phyloP scores from a whole-genome alignment of 1,140 invertebrate genomes.

The Grapholita molesta region DNA sequence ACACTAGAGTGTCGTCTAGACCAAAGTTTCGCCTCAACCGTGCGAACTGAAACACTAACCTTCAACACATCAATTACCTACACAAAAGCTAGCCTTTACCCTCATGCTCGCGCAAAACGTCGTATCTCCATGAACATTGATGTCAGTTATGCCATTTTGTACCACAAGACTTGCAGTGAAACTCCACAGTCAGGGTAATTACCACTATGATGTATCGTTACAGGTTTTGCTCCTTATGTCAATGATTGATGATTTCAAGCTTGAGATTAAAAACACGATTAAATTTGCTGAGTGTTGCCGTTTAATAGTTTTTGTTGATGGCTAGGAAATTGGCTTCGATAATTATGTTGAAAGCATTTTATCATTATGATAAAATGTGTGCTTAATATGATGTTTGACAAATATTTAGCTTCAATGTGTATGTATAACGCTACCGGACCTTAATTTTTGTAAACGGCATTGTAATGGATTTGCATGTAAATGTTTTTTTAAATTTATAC shows the following conservation, averaged over 20 bases:
- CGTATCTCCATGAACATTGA: not conserved
- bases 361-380: too few species aligned
- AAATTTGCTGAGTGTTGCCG: conserved; percentile 17
- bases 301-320: not conserved
- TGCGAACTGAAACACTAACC: not conserved
- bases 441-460: too few species aligned
- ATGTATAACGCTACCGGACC: too few species aligned
- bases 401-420: too few species aligned
- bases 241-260: conserved; percentile 29
- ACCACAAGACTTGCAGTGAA: conserved; percentile 19
- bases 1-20: conserved; percentile 22
- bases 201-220: conserved; percentile 38
- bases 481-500: too few species aligned
- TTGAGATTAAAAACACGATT: conserved; percentile 21
- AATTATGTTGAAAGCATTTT: not conserved
- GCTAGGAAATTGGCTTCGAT: not conserved
- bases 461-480: too few species aligned
- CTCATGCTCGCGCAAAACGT: not conserved
- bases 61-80: conserved; percentile 3
- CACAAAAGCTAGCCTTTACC: not conserved
- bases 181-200: conserved; percentile 31
- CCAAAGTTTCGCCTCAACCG: conserved; percentile 15
- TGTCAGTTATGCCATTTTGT: not conserved
- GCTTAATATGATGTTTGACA: too few species aligned
- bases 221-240: conserved; percentile 27